These are phyloP conservation scores for Betta splendens DNA, from an alignment of 2,797 vertebrate genomes.

Conservation along the genomic window DNA sequence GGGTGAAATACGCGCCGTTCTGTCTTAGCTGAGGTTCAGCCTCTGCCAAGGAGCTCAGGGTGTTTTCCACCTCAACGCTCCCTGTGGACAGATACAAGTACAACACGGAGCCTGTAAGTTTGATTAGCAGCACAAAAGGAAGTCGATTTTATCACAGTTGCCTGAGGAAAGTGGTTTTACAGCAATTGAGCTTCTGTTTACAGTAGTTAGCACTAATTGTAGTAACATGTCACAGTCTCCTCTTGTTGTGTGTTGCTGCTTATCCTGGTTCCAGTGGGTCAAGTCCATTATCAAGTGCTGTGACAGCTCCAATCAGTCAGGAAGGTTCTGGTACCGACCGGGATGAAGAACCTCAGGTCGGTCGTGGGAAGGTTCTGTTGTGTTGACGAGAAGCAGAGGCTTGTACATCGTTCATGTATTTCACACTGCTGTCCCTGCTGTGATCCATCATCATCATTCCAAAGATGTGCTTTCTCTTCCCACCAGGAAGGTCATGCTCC, in stretches of 20 bases:
- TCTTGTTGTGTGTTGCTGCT: no score
- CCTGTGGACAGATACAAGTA: constrained; percentile 3
- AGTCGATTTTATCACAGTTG: neutral
- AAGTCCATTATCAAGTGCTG: no score
- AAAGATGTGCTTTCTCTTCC: constrained; percentile 43
- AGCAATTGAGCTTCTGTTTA: neutral
- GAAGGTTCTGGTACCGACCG: no score
- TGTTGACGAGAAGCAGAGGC: constrained; percentile 39
- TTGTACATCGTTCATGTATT: constrained; percentile 15
- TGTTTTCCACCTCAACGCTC: constrained; percentile 8
- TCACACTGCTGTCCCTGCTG: constrained; percentile 50
- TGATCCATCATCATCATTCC: constrained; percentile 54
- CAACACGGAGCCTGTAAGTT: constrained; percentile 6
- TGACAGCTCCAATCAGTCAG: no score
- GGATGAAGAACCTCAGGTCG: no score
- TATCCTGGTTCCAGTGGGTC: no score
- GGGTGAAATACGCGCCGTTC: neutral
- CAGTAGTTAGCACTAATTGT: neutral
- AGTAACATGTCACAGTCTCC: neutral
- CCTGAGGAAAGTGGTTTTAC: neutral
- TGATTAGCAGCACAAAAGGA: constrained; percentile 3
- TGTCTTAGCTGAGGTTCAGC: constrained; percentile 6
- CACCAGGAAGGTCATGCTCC: constrained; percentile 42
- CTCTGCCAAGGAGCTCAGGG: constrained; percentile 5
- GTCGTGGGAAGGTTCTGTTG: no score